Evolutionary conservation across 1,140 invertebrate species (phyloP).

Genomic region (Papilio xuthus): DNA sequence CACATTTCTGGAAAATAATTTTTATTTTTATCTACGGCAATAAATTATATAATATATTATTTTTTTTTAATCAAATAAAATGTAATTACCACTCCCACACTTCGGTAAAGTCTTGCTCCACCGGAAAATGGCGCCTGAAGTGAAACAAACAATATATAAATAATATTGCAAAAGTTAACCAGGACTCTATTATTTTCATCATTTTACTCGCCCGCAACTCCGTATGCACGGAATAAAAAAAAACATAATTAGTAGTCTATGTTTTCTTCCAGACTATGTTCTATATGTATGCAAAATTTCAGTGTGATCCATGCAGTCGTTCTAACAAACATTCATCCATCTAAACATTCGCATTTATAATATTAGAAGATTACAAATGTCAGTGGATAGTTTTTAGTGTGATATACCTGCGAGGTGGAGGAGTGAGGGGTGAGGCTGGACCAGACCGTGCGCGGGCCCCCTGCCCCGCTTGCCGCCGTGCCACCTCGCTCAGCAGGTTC

Average conservation of each 20-base stretch:
- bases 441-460: constrained; percentile 39
- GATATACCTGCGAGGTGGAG: constrained; percentile 39
- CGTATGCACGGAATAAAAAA: too few species aligned
- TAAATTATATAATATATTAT: constrained; percentile 20
- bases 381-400: background rate
- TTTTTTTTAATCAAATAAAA: constrained; percentile 20
- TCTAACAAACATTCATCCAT: too few species aligned
- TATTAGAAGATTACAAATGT: too few species aligned
- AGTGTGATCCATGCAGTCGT: too few species aligned
- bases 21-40: constrained; percentile 34
- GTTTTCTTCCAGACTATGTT: too few species aligned
- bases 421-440: constrained; percentile 38
- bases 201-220: too few species aligned
- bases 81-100: constrained; percentile 60
- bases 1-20: constrained; percentile 21
- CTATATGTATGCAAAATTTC: too few species aligned
- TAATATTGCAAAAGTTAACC: background rate
- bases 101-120: constrained; percentile 68
- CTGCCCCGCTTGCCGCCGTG: constrained; percentile 55
- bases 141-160: constrained; percentile 30
- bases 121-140: constrained; percentile 65
- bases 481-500: constrained; percentile 70
- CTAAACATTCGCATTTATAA: too few species aligned
- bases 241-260: too few species aligned
- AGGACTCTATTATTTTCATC: too few species aligned